These are phyloP conservation scores for Anguilla rostrata DNA, from an alignment of 2,113 vertebrate species.

Conservation along the genomic window DNA sequence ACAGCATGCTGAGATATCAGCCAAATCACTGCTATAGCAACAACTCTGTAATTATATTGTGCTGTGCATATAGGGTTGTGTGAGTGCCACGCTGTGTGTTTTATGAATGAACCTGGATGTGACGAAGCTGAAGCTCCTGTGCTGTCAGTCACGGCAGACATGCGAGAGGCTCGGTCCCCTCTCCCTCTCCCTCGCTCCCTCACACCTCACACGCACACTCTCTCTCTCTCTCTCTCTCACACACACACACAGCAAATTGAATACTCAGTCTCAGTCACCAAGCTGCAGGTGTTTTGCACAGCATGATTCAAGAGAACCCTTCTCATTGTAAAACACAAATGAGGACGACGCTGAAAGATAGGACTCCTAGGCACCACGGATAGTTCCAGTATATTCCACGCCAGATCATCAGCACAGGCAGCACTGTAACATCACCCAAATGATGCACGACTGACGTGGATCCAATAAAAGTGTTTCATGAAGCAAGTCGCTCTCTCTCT, in stretches of 20 bases:
- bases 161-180: background rate
- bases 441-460: slow-evolving; percentile 58
- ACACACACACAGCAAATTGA: background rate
- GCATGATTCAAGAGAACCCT: background rate
- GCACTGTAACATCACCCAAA: slow-evolving; percentile 48
- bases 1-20: background rate
- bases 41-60: no score
- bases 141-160: background rate
- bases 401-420: slow-evolving; percentile 23
- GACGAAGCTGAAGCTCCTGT: background rate
- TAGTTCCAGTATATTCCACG: slow-evolving; percentile 49
- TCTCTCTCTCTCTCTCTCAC: background rate
- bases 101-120: background rate
- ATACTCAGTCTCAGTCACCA: background rate
- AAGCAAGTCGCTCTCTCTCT: slow-evolving; percentile 33
- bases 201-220: background rate
- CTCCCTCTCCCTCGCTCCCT: no score
- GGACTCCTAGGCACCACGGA: background rate
- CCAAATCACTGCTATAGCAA: background rate
- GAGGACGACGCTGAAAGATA: background rate
- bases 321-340: background rate
- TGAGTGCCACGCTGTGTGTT: no score
- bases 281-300: background rate
- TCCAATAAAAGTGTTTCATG: slow-evolving; percentile 58
- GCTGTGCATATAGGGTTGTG: no score